Evolutionary conservation across 1,140 invertebrate species (phyloP), one percentile per base, ranked within the genome.

Genomic region (Calosoma granatense): DNA sequence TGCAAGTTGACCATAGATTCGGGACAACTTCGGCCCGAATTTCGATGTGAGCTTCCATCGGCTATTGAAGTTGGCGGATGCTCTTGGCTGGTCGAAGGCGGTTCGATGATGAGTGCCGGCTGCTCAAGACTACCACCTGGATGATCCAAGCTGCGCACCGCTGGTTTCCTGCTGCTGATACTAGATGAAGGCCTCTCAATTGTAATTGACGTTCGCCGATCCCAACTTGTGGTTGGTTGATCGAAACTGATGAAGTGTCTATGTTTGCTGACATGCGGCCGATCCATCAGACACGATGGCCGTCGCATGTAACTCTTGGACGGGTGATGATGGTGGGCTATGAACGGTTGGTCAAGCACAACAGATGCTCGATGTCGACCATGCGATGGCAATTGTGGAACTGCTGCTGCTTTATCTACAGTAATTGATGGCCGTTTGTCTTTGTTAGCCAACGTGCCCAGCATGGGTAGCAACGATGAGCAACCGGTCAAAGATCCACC

Each of bases 191-290:
- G 59, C 21, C 56, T 57, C 39, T 68, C 65, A 20, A 64, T 55
- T 0, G 56, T 59, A 12, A 65, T 59, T 15, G 63, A 64, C 41
- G 58, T 59, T 61, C 64, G 64, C 4, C 67, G 54, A 21, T 67
- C 67, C 43, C 20, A 30, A 56, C 56, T 55, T 14, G 57, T 23
- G 2, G 53, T 23, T 4, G 59, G 56, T 47, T 68, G 66, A 39
- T 70, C 69, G 60, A 69, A 67, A 58, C 67, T 70, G 47, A 65
- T 69, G 56, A 66, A 70, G 56, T 68, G 69, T 36, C 64, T 64
- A 54, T 68, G 65, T 17, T 59, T 57, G 20, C 51, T 54, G 4
- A 26, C 39, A 36, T 36, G 53, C 41, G 56, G 54, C 20, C 21
- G 3, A 36, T 54, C 53, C n/a, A 64, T 60, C 47, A 65, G 67